Evolutionary conservation across 2,888 invertebrate species (phyloP), one percentile per base, ranked within the genome.

Genomic region (Frankliniella intonsa): DNA sequence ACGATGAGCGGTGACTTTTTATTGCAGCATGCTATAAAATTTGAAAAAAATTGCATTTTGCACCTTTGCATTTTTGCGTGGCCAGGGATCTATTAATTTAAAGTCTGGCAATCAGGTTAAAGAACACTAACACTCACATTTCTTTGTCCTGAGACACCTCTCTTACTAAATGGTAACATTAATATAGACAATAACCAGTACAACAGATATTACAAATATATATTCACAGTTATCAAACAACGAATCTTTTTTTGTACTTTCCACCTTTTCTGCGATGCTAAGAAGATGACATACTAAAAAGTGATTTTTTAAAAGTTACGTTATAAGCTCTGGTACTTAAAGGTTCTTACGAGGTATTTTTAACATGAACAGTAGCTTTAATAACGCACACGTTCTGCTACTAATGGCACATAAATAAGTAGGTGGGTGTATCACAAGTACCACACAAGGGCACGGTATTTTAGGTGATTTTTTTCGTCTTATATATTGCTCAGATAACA

Each of bases 381-480:
- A 19, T 38, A 38, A 38, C 38, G 38, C 38, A 38, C 38, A 38
- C 38, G 38, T 76, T 22, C 25, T 62, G 62, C 3, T 25, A 25
- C 62, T 62, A 76, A 76, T 76, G 69, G 69, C 69, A 76, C 69
- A 76, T 76, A 25, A 25, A 25, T 76, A 76, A 76, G 3, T 9
- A 25, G 22, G 69, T 76, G 22, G 69, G 69, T 25, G 69, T 76
- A 76, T 76, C 69, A 76, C 69, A 76, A 76, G 69, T 76, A 76
- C 25, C 69, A 25, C n/a, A 14, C 38, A 62, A 9, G 0, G 25
- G 69, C 22, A 76, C 69, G 25, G 3, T 38, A 38, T 38, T 38
- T 38, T 38, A 2, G 38, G 38, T 38, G 38, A 38, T 38, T 38
- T 38, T 38, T 38, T 38, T 38, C 38, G 38, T 38, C 38, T 38